Percentiles rank a stretch among this genome's conserved stretches.
Evolutionary conservation across 2,113 vertebrate genomes (phyloP).

Genomic region (Alligator mississippiensis): DNA sequence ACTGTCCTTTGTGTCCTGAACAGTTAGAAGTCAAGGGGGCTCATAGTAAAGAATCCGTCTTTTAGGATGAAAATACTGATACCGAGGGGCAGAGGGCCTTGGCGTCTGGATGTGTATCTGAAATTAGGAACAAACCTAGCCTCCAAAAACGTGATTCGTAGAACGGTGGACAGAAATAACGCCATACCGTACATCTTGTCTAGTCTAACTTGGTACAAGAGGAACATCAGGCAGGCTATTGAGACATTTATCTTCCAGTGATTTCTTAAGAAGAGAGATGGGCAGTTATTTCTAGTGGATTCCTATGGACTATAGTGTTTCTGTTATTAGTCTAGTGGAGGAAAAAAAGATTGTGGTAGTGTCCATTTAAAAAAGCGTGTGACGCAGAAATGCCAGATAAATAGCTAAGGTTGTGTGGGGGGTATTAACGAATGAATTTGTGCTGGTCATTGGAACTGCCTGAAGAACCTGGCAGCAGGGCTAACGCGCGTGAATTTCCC

Average conservation of each 20-base stretch:
- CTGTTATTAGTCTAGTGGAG: neutral
- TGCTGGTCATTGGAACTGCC: neutral
- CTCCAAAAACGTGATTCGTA: neutral
- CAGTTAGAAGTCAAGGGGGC: neutral
- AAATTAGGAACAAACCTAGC: neutral
- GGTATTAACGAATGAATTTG: neutral
- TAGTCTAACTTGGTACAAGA: neutral
- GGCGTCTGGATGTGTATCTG: neutral
- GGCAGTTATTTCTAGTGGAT: neutral
- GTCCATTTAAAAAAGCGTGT: neutral
- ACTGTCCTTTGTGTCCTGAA: neutral
- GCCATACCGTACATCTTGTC: neutral
- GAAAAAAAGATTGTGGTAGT: neutral
- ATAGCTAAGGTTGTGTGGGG: neutral
- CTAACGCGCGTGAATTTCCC: neutral
- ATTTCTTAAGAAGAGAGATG: neutral
- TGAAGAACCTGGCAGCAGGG: accelerated
- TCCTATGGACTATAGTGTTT: neutral
- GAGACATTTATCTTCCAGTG: neutral
- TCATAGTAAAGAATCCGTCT: accelerated
- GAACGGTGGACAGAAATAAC: neutral
- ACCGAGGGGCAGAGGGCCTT: accelerated
- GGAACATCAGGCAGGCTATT: neutral
- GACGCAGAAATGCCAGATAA: no score
- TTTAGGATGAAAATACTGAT: neutral